phyloP scores from a whole-genome alignment of 1,140 invertebrate species.

The Diorhabda carinulata region DNA sequence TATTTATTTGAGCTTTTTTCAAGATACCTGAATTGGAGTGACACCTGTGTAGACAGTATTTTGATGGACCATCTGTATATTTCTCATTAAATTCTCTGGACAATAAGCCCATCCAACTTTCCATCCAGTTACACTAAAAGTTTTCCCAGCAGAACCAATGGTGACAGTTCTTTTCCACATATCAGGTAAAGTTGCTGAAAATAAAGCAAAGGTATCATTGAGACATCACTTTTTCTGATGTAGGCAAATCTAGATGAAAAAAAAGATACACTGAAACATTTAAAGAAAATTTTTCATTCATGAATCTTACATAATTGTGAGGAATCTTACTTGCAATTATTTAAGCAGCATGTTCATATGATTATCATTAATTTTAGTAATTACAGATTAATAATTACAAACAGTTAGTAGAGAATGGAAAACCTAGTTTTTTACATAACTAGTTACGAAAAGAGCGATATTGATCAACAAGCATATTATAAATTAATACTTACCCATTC shows the following conservation, averaged over 20 bases:
- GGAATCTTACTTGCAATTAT: background rate
- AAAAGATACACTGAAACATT: too few relatives aligned
- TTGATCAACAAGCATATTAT: background rate
- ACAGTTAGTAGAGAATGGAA: background rate
- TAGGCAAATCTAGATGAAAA: too few relatives aligned
- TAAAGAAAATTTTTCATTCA: too few relatives aligned
- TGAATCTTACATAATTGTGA: too few relatives aligned
- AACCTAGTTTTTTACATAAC: background rate
- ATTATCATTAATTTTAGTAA: background rate
- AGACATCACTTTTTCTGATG: too few relatives aligned
- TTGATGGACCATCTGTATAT: slow-evolving; percentile 87
- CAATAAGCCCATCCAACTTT: slow-evolving; percentile 97
- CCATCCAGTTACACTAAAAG: slow-evolving; percentile 97
- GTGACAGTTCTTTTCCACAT: slow-evolving; percentile 99
- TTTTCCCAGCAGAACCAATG: slow-evolving; percentile 95
- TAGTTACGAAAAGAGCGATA: background rate
- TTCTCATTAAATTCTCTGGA: slow-evolving; percentile 71
- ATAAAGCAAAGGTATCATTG: background rate
- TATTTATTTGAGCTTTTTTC: background rate
- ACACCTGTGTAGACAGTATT: slow-evolving; percentile 88
- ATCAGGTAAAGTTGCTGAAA: slow-evolving; percentile 80
- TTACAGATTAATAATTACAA: background rate
- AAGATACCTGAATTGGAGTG: slow-evolving; percentile 73
- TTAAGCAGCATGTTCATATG: background rate
- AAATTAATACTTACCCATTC: slow-evolving; percentile 38